Base-by-base conservation (phyloP, 2,888 invertebrate species). In the Orthosia gracilis region DNA sequence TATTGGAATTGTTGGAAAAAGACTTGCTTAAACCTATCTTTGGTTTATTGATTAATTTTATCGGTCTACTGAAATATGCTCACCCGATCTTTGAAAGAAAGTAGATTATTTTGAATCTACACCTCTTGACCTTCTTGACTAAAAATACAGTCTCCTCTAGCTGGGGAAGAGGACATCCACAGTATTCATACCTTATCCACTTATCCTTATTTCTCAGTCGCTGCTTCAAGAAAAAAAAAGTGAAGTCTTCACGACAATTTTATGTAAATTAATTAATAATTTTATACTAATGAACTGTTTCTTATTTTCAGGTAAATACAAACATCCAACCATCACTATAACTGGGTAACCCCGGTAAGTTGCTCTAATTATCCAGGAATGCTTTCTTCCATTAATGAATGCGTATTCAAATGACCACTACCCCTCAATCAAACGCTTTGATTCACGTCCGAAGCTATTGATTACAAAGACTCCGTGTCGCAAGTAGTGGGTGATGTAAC, bases 271-370 rank as follows among this genome's bases (percentile, higher is more conserved):
- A 23, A 40, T 26, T 15, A 21, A 23, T 63, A 1, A 52, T 15
- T 4, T 50, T 15, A 26, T 50, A 55, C 55, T 82, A 78, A 85
- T 65, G 26, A 73, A 55, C 1, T 50, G 17, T 82, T 75, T 55
- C 3, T 50, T 76, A 2, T 84, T 87, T 87, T 18, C 83, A 86
- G 87, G 85, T 87, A 86, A n/a, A 71, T 63, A 72, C 21, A 17
- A 66, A 72, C 21, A 3, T 59, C n/a, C 21, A 55, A 26, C 12
- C 54, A 26, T 59, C 49, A 15, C 18, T 47, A 9, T 49, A 55
- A 17, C 31, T 45, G n/a, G 5, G 15, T 45, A 23, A 4, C 23
- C 18, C 76, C n/a, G 68, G 85, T 86, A 79, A 87, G 83, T 83
- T 59, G 59, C 31, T 71, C 50, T 69, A 70, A 77, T 80, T 72